phyloP scores from a whole-genome alignment of 2,113 vertebrate genomes.

The Ceuthmochares aereus region DNA sequence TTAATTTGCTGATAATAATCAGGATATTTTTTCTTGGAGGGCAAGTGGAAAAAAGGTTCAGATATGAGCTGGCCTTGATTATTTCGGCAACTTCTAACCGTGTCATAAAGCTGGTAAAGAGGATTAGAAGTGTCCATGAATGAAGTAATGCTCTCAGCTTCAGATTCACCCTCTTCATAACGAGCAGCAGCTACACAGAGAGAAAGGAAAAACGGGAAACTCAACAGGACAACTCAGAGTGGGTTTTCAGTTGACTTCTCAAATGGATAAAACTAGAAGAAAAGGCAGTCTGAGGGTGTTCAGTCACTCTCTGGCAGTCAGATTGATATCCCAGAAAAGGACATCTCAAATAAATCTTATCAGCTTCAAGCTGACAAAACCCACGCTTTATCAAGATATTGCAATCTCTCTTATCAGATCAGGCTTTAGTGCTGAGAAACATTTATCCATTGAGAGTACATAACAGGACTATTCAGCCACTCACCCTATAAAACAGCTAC shows the following conservation, averaged over 20 bases:
- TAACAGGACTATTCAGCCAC: neutral
- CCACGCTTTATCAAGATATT: neutral
- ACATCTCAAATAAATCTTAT: neutral
- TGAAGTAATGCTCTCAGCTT: constrained; percentile 93
- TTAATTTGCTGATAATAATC: constrained; percentile 98
- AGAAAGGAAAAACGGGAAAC: constrained; percentile 1
- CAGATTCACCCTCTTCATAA: constrained; percentile 95
- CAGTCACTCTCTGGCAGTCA: neutral
- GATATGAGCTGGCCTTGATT: constrained; percentile 96
- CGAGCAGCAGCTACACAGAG: constrained; percentile 79
- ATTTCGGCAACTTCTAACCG: constrained; percentile 92
- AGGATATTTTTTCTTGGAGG: constrained; percentile 96
- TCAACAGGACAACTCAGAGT: neutral
- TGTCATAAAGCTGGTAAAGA: constrained; percentile 96
- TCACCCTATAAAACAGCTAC: neutral
- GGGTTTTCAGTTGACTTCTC: neutral
- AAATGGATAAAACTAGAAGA: neutral
- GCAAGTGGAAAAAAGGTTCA: constrained; percentile 95
- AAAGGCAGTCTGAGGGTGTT: neutral
- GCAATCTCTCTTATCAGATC: neutral
- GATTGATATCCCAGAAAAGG: neutral
- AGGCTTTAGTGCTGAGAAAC: neutral
- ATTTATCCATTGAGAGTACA: neutral
- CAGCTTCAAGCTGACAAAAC: neutral
- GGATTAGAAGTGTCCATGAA: constrained; percentile 95